Base-by-base conservation (phyloP, 1,140 invertebrate genomes). In the Euwallacea fornicatus region DNA sequence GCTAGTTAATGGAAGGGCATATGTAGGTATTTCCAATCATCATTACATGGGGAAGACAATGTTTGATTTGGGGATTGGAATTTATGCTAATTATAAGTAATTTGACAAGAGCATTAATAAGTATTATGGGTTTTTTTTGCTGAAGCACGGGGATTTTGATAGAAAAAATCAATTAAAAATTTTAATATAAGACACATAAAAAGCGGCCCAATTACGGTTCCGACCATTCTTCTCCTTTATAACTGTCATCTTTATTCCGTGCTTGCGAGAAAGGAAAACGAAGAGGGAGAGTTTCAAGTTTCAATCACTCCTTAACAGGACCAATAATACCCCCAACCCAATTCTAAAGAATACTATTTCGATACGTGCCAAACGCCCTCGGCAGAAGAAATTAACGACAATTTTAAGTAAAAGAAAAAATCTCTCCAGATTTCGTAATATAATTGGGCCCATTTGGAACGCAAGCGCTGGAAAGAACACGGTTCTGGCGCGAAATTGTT, bases 371-470 rank as follows among this genome's bases (percentile, higher is more conserved):
- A 50, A 50, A 50, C 46, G 46, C 46, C 46, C 46, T 11, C 46
- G 46, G 46, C 46, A 50, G 16, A 56, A 56, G 16, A 56, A 56
- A 56, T 56, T 56, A 56, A 56, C 54, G 16, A 56, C n/a, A 8
- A 56, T 56, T 56, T 56, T 56, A 56, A 21, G 54, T 15, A 15
- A 50, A 56, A 56, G 16, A 56, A 56, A 56, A 56, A 56, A n/a
- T 15, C 2, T 15, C 11, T 56, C 16, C 54, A 56, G 54, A 56
- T 56, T 56, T 56, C 16, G n/a, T 10, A 56, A 56, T 56, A 56
- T 56, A 56, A 56, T 56, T 56, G 54, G 54, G 54, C 54, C 54
- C 54, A 56, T 56, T 56, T 56, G n/a, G 54, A 15, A 56, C 54
- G 54, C 54, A 56, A 56, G 54, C 54, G 54, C 54, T 15, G 16